Evolutionary conservation across 2,113 vertebrate genomes (phyloP).

Genomic region (Alethe diademata): DNA sequence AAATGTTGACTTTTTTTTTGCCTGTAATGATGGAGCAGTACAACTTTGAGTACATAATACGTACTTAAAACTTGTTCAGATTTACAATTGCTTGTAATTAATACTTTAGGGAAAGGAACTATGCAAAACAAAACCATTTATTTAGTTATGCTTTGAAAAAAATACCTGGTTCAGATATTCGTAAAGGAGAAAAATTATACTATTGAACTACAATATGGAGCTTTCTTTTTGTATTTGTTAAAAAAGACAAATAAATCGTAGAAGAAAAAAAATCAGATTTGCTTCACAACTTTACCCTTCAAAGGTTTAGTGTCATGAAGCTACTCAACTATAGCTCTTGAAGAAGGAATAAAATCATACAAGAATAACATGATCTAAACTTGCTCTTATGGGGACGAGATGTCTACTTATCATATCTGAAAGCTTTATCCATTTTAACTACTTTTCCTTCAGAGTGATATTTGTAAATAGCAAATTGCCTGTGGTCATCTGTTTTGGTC

Average conservation of each 20-base stretch:
- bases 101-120: not conserved
- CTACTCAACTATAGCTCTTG: not conserved
- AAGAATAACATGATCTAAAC: not conserved
- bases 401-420: not conserved
- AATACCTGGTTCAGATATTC: not conserved
- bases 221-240: not conserved
- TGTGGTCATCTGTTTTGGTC: not conserved
- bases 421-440: not conserved
- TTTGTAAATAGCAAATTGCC: not conserved
- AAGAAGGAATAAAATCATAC: not conserved
- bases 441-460: not conserved
- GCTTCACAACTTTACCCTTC: not conserved
- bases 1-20: not conserved
- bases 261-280: not conserved
- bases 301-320: not conserved
- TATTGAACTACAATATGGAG: not conserved
- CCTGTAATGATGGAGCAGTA: not conserved
- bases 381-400: not conserved
- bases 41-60: not conserved
- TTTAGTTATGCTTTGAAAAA: not conserved
- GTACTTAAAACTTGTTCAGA: not conserved
- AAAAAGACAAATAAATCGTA: not conserved
- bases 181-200: not conserved
- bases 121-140: not conserved
- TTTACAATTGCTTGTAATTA: not conserved